Evolutionary conservation across 2,888 invertebrate species (phyloP).

Genomic region (Tachina grossa): DNA sequence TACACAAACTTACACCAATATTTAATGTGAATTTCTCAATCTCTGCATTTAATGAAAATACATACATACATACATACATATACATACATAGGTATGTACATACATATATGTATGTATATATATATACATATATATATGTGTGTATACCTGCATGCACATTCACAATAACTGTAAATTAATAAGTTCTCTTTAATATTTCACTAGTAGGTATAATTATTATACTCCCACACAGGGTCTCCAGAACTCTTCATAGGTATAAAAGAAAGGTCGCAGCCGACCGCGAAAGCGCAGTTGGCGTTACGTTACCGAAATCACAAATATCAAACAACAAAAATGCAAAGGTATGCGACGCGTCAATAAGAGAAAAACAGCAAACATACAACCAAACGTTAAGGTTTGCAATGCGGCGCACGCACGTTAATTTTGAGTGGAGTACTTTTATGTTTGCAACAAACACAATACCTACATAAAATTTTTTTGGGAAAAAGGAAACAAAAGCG

Average conservation of each 20-base stretch:
- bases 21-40: too few species aligned
- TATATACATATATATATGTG: too few species aligned
- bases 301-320: background rate
- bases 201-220: constrained; percentile 9
- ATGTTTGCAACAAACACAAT: constrained; percentile 33
- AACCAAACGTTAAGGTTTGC: constrained; percentile 32
- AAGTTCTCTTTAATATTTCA: background rate
- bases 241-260: background rate
- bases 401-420: constrained; percentile 61
- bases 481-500: constrained; percentile 9
- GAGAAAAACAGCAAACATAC: constrained; percentile 35
- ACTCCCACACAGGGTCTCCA: background rate
- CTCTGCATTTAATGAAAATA: too few species aligned
- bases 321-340: constrained; percentile 62
- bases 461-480: constrained; percentile 28
- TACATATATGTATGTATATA: too few species aligned
- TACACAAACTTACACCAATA: too few species aligned
- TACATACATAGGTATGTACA: too few species aligned
- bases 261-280: constrained; percentile 15
- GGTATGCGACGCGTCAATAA: constrained; percentile 66
- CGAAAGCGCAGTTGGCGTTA: constrained; percentile 22
- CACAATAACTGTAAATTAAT: background rate
- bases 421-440: constrained; percentile 12
- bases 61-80: too few species aligned
- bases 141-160: too few species aligned